phyloP scores from a whole-genome alignment of 2,888 invertebrate species.

The Drosophila colorata region DNA sequence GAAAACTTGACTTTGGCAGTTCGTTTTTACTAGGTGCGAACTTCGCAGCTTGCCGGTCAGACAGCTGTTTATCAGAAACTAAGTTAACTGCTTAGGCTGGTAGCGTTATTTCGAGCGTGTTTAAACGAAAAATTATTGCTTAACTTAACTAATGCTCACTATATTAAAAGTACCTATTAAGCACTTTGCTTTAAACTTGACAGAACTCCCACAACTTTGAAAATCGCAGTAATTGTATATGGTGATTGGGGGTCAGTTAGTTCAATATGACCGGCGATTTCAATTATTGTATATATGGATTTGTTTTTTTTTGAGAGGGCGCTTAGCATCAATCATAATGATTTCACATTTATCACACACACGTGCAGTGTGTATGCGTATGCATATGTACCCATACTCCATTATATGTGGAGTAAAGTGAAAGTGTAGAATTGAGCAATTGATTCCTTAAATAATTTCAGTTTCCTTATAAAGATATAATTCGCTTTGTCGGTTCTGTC shows the following conservation, averaged over 20 bases:
- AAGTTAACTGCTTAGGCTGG: background rate
- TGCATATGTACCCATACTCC: constrained; percentile 5
- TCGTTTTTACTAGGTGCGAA: constrained; percentile 11
- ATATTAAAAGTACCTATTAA: too few relatives aligned
- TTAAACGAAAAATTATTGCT: background rate
- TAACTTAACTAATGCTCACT: background rate
- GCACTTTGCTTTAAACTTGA: too few relatives aligned
- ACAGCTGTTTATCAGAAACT: constrained; percentile 20
- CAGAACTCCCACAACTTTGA: too few relatives aligned
- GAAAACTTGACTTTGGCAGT: constrained; percentile 31
- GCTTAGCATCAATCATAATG: constrained; percentile 38
- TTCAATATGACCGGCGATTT: background rate
- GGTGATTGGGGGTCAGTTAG: too few relatives aligned
- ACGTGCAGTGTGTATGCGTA: constrained; percentile 4
- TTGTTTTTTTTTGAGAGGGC: constrained; percentile 45
- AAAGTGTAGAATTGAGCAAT: constrained; percentile 70
- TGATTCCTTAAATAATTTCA: too few relatives aligned
- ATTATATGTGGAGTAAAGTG: constrained; percentile 69
- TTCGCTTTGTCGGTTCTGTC: too few relatives aligned
- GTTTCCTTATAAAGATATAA: too few relatives aligned
- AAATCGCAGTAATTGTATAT: too few relatives aligned
- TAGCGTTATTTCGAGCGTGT: background rate
- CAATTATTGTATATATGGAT: background rate
- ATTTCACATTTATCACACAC: constrained; percentile 26
- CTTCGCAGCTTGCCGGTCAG: constrained; percentile 10